Conservation (phyloP, 2,888 invertebrate species). For the Prosapia bicincta region DNA sequence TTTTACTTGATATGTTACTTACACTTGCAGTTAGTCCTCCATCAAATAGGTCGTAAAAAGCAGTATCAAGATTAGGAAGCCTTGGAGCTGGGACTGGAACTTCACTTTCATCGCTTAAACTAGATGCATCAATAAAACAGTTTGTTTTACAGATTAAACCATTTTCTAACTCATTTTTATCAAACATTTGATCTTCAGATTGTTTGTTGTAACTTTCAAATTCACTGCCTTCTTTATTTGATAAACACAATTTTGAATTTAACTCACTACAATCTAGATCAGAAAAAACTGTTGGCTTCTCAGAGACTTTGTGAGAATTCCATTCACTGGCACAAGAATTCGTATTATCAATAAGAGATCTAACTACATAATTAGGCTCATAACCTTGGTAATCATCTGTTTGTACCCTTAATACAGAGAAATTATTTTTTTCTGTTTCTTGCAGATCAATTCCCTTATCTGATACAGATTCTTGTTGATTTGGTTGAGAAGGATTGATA, state of each 20-base stretch:
- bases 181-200: background rate
- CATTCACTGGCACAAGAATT: background rate
- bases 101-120: slow-evolving; percentile 67
- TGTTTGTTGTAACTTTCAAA: slow-evolving; percentile 5
- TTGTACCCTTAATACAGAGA: background rate
- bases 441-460: background rate
- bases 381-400: background rate
- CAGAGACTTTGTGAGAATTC: background rate
- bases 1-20: background rate
- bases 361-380: background rate
- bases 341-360: background rate
- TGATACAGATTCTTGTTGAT: background rate
- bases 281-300: background rate
- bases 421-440: background rate
- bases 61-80: background rate
- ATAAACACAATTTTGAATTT: background rate
- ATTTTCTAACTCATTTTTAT: background rate
- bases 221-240: slow-evolving; percentile 19
- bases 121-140: slow-evolving; percentile 77
- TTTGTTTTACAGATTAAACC: slow-evolving; percentile 46
- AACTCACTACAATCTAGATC: background rate
- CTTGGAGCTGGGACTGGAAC: slow-evolving; percentile 11
- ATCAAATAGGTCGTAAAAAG: background rate
- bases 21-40: background rate
- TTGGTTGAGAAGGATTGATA: background rate